phyloP scores from a whole-genome alignment of 1,140 invertebrate species.

The Samia ricini region DNA sequence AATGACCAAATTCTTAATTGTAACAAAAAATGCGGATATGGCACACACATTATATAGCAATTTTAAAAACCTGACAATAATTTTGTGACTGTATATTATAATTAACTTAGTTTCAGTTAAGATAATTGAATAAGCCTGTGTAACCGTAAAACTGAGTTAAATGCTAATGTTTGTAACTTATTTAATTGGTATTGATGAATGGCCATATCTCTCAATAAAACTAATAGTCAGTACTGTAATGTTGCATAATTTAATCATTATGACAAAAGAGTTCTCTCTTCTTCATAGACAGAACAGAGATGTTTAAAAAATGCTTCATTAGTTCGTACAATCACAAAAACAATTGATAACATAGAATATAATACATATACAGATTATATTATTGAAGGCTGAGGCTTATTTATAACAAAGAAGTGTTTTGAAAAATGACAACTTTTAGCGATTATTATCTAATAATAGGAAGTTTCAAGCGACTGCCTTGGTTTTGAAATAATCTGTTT shows the following conservation, averaged over 20 bases:
- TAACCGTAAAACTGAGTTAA: background rate
- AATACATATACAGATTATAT: background rate
- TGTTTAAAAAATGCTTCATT: too few species aligned
- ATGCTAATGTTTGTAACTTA: background rate
- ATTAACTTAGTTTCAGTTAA: background rate
- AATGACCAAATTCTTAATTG: background rate
- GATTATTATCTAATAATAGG: background rate
- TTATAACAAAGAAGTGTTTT: background rate
- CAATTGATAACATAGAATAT: background rate
- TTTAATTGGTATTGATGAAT: background rate
- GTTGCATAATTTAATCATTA: background rate
- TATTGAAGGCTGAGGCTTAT: background rate
- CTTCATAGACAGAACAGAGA: background rate
- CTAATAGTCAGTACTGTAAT: background rate
- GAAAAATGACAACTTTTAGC: background rate
- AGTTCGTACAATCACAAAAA: too few species aligned
- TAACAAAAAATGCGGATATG: background rate
- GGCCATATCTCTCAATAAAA: background rate
- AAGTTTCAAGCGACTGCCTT: slow-evolving; percentile 6
- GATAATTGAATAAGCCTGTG: background rate
- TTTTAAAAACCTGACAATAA: background rate
- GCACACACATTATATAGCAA: background rate
- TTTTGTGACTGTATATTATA: background rate
- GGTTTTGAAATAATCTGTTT: slow-evolving; percentile 7
- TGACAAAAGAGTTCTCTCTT: background rate